Percentiles rank a stretch among this genome's conserved stretches.
phyloP scores from a whole-genome alignment of 2,113 vertebrate genomes.

The Hystrix cristata region DNA sequence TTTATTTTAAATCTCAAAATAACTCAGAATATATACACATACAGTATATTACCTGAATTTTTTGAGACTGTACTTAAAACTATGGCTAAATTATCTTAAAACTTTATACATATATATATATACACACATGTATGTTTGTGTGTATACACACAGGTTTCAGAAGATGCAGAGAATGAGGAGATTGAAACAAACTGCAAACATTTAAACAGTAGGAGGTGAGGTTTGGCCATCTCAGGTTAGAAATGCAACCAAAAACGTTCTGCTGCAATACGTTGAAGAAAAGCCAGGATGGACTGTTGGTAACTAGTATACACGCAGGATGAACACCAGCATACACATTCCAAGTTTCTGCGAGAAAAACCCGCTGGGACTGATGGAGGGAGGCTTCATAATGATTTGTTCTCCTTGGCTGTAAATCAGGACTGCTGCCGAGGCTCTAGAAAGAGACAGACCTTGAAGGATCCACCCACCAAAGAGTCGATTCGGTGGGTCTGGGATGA shows the following conservation, averaged over 20 bases:
- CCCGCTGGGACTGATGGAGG: background rate
- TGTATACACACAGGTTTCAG: background rate
- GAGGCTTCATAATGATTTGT: background rate
- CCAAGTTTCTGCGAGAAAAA: background rate
- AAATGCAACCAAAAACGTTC: background rate
- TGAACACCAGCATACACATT: background rate
- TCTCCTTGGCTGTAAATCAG: background rate
- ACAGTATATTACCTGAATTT: background rate
- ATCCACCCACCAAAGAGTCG: background rate
- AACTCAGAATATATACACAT: background rate
- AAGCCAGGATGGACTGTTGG: background rate
- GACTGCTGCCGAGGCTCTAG: background rate
- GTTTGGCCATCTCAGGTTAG: slow-evolving; percentile 2
- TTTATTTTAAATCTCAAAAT: slow-evolving; percentile 31
- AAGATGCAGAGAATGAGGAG: background rate
- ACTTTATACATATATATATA: background rate
- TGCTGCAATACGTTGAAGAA: background rate
- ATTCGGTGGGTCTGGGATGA: background rate
- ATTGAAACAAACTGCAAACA: background rate
- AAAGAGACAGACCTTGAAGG: background rate
- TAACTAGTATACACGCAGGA: no score
- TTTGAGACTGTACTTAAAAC: background rate
- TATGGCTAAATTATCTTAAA: background rate
- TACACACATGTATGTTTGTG: background rate
- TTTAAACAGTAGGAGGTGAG: background rate